These are phyloP conservation scores for Tribolium castaneum DNA, from an alignment of 1,140 invertebrate species.

Conservation along the genomic window DNA sequence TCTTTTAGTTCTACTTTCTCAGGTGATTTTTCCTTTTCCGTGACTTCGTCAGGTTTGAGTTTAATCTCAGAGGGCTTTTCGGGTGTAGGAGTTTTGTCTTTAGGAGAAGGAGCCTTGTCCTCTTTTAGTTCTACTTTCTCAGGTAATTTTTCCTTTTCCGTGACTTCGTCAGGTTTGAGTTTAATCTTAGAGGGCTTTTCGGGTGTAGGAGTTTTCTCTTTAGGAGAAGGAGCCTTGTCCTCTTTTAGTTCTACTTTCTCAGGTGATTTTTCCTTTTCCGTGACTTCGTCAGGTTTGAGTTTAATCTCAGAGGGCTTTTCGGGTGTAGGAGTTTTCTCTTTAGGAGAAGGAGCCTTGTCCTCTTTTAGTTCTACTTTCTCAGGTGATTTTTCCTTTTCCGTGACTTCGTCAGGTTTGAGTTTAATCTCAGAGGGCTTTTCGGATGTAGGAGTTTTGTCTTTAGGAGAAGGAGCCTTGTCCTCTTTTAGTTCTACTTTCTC, in stretches of 20 bases:
- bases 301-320: too few relatives aligned
- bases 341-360: not conserved
- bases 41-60: not conserved
- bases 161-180: too few relatives aligned
- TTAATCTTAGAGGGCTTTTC: too few relatives aligned
- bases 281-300: too few relatives aligned
- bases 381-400: not conserved
- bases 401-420: not conserved
- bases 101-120: not conserved
- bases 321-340: too few relatives aligned
- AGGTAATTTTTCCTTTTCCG: too few relatives aligned
- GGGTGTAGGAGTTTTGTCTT: conserved; percentile 13
- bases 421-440: not conserved
- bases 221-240: too few relatives aligned
- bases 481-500: not conserved
- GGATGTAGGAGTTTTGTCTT: not conserved
- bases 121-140: not conserved
- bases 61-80: not conserved
- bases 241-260: too few relatives aligned
- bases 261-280: too few relatives aligned
- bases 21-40: not conserved
- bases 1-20: conserved; percentile 3
- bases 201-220: too few relatives aligned
- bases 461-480: not conserved
- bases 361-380: not conserved